phyloP scores from a whole-genome alignment of 2,113 vertebrate genomes.

The Rhea pennata region DNA sequence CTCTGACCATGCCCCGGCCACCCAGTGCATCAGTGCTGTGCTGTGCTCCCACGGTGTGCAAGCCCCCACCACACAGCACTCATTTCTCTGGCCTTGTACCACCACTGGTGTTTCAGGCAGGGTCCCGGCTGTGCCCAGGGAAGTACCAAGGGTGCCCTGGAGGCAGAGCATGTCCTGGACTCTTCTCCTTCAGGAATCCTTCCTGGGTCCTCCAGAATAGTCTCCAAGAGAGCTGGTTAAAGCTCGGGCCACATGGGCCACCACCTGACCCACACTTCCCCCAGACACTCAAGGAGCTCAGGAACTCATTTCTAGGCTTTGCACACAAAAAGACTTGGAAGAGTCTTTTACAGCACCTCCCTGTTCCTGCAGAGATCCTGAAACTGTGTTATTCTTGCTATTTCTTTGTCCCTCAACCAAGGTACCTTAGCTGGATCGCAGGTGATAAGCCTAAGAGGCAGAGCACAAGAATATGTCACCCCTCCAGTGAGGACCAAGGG shows the following conservation, averaged over 20 bases:
- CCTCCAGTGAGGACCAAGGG: neutral
- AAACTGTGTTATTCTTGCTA: neutral
- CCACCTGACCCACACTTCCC: neutral
- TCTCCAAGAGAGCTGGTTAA: neutral
- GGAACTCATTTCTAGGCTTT: neutral
- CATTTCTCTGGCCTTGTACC: neutral
- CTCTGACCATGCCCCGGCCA: fast-evolving
- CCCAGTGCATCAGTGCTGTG: neutral
- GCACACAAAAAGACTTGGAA: neutral
- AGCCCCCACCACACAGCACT: no score
- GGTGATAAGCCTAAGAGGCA: no score
- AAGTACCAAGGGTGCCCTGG: neutral
- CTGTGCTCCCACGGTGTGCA: neutral
- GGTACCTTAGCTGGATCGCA: neutral
- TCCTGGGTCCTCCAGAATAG: neutral
- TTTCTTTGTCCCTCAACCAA: neutral
- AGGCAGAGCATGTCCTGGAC: neutral
- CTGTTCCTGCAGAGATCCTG: neutral
- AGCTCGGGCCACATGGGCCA: neutral
- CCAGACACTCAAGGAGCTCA: neutral
- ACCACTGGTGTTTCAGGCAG: neutral
- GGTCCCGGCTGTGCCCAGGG: neutral
- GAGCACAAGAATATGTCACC: neutral
- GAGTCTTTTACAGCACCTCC: neutral
- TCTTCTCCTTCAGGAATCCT: neutral